Evolutionary conservation across 2,113 vertebrate species (phyloP), one percentile per base, ranked within the genome.

Genomic region (Atractosteus spatula): DNA sequence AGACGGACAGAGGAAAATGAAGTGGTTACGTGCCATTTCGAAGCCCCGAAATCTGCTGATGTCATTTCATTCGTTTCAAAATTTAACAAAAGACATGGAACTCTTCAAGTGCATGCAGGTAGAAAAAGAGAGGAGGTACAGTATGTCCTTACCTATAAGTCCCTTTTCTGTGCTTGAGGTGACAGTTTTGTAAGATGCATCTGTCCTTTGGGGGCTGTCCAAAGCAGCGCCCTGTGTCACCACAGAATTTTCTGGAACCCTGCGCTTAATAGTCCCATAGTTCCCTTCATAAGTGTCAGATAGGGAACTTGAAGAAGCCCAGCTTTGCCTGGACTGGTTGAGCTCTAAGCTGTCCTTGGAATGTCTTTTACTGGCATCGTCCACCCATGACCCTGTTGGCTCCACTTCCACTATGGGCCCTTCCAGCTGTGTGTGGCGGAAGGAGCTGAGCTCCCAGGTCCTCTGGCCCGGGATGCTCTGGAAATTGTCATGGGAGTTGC

Each of bases 81-180:
- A 57, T 74, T 11, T 5, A 55, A 45, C 59, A 55, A 54, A 68
- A 41, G 10, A 55, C 55, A 54, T 54, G 12, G 12, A 55, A 66
- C 17, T 65, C 44, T 78, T 17, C 79, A 83, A 66, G 73, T 70
- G 17, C 42, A 51, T 42, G 71, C 70, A 70, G 29, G 45, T 2
- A 67, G 71, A 71, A 70, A 78, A 77, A 73, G 5, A 59, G 12
- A n/a, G 80, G 71, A 71, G 42, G 29, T 0, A 1, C 54, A 13
- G 72, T 59, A 41, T 44, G 67, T 72, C 76, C 87, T 92, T 92
- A 99, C 97, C 97, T 92, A 98, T 98, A 68, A 99, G 95, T 79
- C 97, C 96, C 84, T 95, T 96, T 42, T 97, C 96, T 79, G 97
- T 98, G 86, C 95, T 98, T 0, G 97, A 99, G 54, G 96, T 98